A percentile compares a stretch with the other conserved stretches of the same genome.
Evolutionary conservation across 2,888 invertebrate species (phyloP).

Genomic region (Sussaba pulchella): DNA sequence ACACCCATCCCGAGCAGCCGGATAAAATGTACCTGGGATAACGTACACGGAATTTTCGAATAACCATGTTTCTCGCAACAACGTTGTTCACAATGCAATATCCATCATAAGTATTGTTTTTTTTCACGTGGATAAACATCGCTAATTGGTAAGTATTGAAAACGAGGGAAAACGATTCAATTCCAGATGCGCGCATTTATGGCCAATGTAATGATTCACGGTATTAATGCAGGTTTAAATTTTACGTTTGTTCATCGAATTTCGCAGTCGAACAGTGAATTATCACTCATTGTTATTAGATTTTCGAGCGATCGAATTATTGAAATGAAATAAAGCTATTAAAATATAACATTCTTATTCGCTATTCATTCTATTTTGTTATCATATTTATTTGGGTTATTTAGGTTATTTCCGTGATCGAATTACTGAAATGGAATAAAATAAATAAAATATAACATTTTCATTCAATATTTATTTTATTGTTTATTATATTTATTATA

Average conservation of each 20-base stretch:
- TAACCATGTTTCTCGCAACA: conserved; percentile 46
- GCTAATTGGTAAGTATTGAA: conserved; percentile 47
- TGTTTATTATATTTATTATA: too few species aligned
- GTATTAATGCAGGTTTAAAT: not conserved
- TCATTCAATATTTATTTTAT: too few species aligned
- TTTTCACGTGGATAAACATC: conserved; percentile 49
- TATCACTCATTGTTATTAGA: not conserved
- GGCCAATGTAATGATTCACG: not conserved
- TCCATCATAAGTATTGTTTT: conserved; percentile 40
- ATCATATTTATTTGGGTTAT: not conserved
- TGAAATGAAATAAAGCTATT: too few species aligned
- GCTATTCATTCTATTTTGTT: too few species aligned
- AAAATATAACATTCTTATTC: too few species aligned
- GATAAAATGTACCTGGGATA: conserved; percentile 26
- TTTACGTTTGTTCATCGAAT: conserved; percentile 4
- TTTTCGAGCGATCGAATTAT: not conserved
- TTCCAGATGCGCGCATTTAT: conserved; percentile 6
- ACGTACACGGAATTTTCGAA: conserved; percentile 49
- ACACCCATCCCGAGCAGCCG: conserved; percentile 10
- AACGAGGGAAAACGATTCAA: conserved; percentile 28
- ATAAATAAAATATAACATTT: too few species aligned
- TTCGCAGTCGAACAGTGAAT: conserved; percentile 24
- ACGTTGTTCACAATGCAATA: conserved; percentile 11
- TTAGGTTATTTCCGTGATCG: not conserved
- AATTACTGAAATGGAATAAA: too few species aligned